These are phyloP conservation scores for Tinamus guttatus DNA, from an alignment of 2,113 vertebrate genomes.

Conservation along the genomic window DNA sequence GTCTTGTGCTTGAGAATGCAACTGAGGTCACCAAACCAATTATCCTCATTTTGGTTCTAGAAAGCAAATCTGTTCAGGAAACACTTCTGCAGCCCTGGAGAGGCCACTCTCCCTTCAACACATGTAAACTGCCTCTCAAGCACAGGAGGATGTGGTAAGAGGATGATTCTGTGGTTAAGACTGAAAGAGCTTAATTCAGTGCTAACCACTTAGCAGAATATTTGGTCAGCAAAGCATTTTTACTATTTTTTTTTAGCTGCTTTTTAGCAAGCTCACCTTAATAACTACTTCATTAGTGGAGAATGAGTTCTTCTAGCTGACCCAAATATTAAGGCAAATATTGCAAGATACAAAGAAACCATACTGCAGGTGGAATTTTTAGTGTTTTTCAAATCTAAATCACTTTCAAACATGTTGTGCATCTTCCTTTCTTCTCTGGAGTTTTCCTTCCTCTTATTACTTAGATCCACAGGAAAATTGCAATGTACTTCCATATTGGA, in stretches of 20 bases:
- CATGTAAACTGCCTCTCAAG: not conserved
- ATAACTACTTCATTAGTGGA: not conserved
- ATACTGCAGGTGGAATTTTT: too few species aligned
- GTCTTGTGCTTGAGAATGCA: not conserved
- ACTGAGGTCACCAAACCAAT: not conserved
- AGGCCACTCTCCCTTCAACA: not conserved
- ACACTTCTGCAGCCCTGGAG: not conserved
- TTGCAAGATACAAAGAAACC: not conserved
- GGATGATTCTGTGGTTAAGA: not conserved
- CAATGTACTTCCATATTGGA: not conserved
- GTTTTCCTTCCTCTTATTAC: not conserved
- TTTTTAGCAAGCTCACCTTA: not conserved
- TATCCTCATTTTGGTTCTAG: rapidly evolving
- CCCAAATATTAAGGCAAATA: not conserved
- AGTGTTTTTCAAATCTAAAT: not conserved
- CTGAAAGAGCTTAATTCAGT: not conserved
- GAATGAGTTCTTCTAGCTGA: not conserved
- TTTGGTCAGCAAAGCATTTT: not conserved
- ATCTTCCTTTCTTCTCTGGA: not conserved
- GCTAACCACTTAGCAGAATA: not conserved
- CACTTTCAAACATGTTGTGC: not conserved
- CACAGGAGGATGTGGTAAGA: not conserved
- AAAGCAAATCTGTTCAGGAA: not conserved
- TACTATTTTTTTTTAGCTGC: not conserved
- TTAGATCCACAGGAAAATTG: not conserved